Evolutionary conservation across 2,797 vertebrate genomes (phyloP), one percentile per base, ranked within the genome.

Genomic region (Falco concolor): DNA sequence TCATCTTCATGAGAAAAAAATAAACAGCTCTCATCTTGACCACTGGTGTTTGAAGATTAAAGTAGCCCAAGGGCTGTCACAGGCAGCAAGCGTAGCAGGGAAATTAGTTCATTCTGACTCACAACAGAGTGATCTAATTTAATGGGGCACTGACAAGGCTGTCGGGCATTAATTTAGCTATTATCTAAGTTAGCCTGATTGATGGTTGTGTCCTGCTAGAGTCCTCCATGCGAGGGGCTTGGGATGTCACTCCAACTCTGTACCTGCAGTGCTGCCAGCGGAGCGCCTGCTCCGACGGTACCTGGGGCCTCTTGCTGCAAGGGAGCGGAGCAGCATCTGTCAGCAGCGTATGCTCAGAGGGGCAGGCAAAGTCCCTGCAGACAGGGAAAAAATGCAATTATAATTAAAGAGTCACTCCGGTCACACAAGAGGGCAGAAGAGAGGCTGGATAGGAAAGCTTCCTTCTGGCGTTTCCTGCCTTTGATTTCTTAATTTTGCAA

Each of bases 381-480:
- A n/a, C 36, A 60, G 42, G 44, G 5, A 12, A 32, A 53, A 42
- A 63, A 25, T 2, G 57, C 52, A 1, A 1, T 5, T 1, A 50
- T 3, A 3, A 13, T 19, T 49, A 13, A 19, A 42, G 61, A 77
- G 34, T 38, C 34, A 0, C 44, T 30, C 24, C 1, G 13, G 60
- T 22, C 80, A 44, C 94, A 54, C 74, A 42, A 47, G 80, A 85
- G 89, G 86, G 83, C 93, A 90, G 83, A 80, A 86, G 79, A 67
- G 91, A 92, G 86, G 56, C 85, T 74, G 85, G 5, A 5, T 10
- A 34, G 90, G 49, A 87, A 61, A 85, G 22, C 52, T 90, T 60
- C 75, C 78, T 84, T 27, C 59, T 70, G 77, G 75, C 88, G n/a
- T 77, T 94, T 91, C 89, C 91, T 93, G 87, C 65, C 75, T 83